phyloP scores from a whole-genome alignment of 2,888 invertebrate genomes.

The Lumbricus terrestris region DNA sequence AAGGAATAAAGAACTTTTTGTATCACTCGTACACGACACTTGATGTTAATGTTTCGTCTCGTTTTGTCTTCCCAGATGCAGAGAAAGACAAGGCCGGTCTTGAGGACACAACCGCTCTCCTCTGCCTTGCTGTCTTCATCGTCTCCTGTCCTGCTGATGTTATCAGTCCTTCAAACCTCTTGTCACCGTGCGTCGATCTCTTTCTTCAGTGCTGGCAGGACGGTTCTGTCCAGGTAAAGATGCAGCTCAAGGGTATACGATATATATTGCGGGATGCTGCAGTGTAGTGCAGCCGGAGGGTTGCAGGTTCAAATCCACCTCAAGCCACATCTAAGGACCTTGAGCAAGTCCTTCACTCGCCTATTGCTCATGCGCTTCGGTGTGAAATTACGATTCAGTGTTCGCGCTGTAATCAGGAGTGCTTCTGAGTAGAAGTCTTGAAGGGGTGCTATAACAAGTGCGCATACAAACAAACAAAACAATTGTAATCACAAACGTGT shows the following conservation, averaged over 20 bases:
- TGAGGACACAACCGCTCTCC: constrained; percentile 81
- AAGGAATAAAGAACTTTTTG: not conserved
- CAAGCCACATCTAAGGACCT: too few relatives aligned
- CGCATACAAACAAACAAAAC: too few relatives aligned
- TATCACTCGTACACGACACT: not conserved
- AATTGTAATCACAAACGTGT: not conserved
- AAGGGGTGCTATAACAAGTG: too few relatives aligned
- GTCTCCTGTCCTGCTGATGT: constrained; percentile 76
- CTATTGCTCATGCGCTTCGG: too few relatives aligned
- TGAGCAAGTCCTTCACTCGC: too few relatives aligned
- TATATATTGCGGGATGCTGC: too few relatives aligned
- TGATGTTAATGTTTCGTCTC: not conserved
- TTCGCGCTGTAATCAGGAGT: too few relatives aligned
- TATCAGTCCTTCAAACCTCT: constrained; percentile 75
- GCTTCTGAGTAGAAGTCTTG: too few relatives aligned
- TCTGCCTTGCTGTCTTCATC: constrained; percentile 84
- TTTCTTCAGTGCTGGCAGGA: constrained; percentile 74
- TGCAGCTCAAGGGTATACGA: too few relatives aligned
- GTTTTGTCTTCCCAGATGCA: constrained; percentile 41
- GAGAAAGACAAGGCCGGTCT: constrained; percentile 49
- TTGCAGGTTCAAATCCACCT: too few relatives aligned
- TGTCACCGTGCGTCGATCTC: constrained; percentile 88
- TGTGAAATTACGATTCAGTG: too few relatives aligned
- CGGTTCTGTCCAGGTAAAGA: constrained; percentile 15
- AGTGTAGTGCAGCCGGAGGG: too few relatives aligned